These are phyloP conservation scores for Molanna angustata DNA, from an alignment of 2,888 invertebrate genomes.

Conservation along the genomic window DNA sequence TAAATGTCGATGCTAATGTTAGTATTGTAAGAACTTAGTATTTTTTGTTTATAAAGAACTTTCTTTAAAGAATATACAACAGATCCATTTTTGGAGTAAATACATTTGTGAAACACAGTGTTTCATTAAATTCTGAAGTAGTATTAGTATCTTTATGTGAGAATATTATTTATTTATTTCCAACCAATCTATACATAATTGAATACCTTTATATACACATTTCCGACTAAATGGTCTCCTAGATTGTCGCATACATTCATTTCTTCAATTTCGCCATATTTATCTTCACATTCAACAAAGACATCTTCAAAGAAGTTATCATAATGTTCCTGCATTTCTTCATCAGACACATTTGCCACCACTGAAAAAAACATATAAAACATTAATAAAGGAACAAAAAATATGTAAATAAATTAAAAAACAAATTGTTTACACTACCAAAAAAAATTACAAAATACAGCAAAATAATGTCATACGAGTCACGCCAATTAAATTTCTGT, in stretches of 20 bases:
- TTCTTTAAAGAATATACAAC: too few species aligned
- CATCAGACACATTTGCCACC: conserved; percentile 92
- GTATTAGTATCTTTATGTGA: too few species aligned
- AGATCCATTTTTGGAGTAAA: not conserved
- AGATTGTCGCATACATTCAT: conserved; percentile 99
- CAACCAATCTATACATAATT: not conserved
- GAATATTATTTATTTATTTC: too few species aligned
- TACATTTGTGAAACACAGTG: not conserved
- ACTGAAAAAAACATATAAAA: conserved; percentile 57
- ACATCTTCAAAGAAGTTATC: conserved; percentile 99
- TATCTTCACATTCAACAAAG: conserved; percentile 97
- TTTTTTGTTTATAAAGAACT: too few species aligned
- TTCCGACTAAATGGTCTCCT: conserved; percentile 97
- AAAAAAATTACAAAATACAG: too few species aligned
- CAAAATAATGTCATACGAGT: too few species aligned
- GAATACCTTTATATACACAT: conserved; percentile 94
- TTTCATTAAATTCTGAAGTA: too few species aligned
- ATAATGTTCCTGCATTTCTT: conserved; percentile 99
- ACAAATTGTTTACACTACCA: not conserved
- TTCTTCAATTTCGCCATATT: conserved; percentile 99
- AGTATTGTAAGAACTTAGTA: too few species aligned
- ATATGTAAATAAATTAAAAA: not conserved
- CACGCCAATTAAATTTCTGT: too few species aligned
- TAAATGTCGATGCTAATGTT: too few species aligned
- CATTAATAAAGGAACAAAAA: not conserved